Evolutionary conservation across 2,888 invertebrate species (phyloP).

Genomic region (Pelosia muscerda): DNA sequence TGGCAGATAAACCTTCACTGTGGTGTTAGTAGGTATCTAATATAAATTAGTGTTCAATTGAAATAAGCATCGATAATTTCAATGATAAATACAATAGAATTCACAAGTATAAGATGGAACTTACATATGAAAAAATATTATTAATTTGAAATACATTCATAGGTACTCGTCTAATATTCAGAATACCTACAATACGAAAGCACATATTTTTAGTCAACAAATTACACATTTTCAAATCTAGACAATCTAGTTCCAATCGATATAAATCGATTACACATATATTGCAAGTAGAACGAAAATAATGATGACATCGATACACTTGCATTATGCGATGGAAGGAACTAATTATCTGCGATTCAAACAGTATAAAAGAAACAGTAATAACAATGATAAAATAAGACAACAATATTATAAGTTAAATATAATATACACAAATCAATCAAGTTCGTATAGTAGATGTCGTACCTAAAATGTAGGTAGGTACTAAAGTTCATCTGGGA

Average conservation of each 20-base stretch:
- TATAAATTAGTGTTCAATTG: no score
- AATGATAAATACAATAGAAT: not conserved
- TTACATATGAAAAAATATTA: no score
- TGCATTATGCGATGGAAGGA: conserved; percentile 52
- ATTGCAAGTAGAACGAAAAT: conserved; percentile 56
- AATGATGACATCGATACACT: conserved; percentile 47
- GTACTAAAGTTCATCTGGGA: no score
- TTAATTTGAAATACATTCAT: no score
- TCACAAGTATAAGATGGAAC: not conserved
- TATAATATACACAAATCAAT: not conserved
- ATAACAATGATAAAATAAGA: not conserved
- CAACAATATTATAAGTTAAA: not conserved
- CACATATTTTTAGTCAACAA: not conserved
- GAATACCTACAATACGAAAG: not conserved
- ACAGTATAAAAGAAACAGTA: conserved; percentile 5
- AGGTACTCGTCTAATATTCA: not conserved
- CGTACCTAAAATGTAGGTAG: not conserved
- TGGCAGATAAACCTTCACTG: no score
- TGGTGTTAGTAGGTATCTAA: no score
- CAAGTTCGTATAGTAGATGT: not conserved
- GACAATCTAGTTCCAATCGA: conserved; percentile 43
- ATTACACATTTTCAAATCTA: conserved; percentile 7
- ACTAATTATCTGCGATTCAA: conserved; percentile 32
- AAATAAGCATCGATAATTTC: not conserved
- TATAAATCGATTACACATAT: conserved; percentile 43